These are phyloP conservation scores for Ophiothrix spiculata DNA, from an alignment of 35 echinoderm and acorn worm species.

Conservation along the genomic window DNA sequence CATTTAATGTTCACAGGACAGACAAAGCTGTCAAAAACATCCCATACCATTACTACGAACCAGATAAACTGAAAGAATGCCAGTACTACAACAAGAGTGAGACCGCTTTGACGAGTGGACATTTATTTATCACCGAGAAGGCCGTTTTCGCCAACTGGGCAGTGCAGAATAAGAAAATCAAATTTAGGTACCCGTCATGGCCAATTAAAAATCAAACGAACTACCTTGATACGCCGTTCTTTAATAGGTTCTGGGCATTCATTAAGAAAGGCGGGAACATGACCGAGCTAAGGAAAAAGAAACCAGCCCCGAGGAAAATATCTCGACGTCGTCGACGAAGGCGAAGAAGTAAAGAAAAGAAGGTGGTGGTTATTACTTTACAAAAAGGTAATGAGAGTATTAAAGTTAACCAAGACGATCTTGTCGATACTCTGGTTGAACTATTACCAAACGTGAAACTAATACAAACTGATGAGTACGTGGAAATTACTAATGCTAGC, in stretches of 20 bases:
- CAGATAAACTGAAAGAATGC: constrained; percentile 71
- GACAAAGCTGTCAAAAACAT: constrained; percentile 43
- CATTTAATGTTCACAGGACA: constrained; percentile 1
- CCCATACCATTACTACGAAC: constrained; percentile 95
- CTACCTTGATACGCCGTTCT: constrained; percentile 23
- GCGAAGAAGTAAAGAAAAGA: background rate
- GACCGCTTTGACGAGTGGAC: constrained; percentile 56
- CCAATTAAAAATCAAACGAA: background rate
- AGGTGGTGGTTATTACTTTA: background rate
- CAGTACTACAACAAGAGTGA: constrained; percentile 87
- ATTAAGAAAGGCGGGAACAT: background rate
- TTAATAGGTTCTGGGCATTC: background rate
- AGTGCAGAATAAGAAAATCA: constrained; percentile 43
- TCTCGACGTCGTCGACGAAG: background rate
- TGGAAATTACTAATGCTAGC: background rate
- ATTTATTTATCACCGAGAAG: constrained; percentile 97
- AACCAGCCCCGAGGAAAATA: background rate
- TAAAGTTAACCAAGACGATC: background rate
- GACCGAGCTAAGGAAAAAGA: background rate
- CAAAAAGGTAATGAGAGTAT: constrained; percentile 26
- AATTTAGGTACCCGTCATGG: constrained; percentile 67
- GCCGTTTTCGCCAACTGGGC: constrained; percentile 84
- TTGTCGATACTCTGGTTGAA: constrained; percentile 17
- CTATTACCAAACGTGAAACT: constrained; percentile 9
- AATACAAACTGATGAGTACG: background rate